Evolutionary conservation across 2,888 invertebrate genomes (phyloP).

Genomic region (Pseudococcus longispinus): DNA sequence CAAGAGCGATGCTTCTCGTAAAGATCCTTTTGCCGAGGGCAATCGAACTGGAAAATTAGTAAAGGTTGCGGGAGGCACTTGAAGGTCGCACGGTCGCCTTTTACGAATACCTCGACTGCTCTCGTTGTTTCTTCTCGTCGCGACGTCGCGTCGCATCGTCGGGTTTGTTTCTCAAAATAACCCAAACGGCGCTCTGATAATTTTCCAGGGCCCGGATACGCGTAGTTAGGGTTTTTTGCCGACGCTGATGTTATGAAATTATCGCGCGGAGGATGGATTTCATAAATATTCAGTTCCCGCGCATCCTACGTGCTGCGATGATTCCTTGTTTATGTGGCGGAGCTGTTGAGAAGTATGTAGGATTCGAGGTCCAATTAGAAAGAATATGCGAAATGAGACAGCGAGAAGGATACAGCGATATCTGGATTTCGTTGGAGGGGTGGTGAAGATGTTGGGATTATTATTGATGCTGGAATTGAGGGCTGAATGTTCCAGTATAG

Average conservation of each 20-base stretch:
- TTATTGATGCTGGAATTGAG: no score
- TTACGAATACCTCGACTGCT: not conserved
- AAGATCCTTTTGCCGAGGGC: not conserved
- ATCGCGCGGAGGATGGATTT: not conserved
- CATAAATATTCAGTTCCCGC: not conserved
- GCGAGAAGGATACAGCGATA: no score
- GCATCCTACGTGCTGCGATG: not conserved
- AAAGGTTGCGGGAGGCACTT: conserved; percentile 4
- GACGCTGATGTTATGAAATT: not conserved
- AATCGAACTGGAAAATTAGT: conserved; percentile 35
- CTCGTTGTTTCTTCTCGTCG: not conserved
- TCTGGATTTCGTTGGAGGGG: no score
- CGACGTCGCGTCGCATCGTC: not conserved
- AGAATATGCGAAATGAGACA: no score
- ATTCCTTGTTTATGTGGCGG: not conserved
- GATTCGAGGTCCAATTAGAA: no score
- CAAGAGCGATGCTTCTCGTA: not conserved
- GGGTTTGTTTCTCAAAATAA: not conserved
- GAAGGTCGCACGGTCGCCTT: not conserved
- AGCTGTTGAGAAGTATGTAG: not conserved
- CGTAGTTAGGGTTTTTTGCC: not conserved
- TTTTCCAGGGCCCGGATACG: not conserved
- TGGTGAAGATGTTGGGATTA: no score
- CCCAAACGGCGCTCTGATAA: not conserved
- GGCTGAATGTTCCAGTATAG: no score